Conservation (phyloP, 2,888 invertebrate species). For the Erebia aethiops region DNA sequence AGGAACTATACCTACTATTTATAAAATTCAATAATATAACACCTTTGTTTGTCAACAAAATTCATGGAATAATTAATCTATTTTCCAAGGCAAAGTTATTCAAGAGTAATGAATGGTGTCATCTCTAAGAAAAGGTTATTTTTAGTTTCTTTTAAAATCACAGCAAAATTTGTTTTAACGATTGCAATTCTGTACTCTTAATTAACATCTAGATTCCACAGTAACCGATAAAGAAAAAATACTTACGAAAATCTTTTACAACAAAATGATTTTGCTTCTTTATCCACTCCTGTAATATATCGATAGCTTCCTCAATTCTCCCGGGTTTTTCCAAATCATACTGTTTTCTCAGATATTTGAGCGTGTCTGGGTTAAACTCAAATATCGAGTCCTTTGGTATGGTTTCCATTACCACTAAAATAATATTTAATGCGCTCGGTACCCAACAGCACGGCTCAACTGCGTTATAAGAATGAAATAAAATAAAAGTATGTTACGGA, state of each 20-base stretch:
- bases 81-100: too few relatives aligned
- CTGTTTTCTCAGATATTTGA: constrained; percentile 46
- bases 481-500: neutral
- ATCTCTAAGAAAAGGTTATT: too few relatives aligned
- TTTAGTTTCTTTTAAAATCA: too few relatives aligned
- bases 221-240: neutral
- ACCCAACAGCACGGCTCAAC: neutral
- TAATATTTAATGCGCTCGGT: neutral
- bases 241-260: constrained; percentile 45
- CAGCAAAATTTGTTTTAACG: neutral
- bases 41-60: too few relatives aligned
- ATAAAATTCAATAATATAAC: too few relatives aligned
- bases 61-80: too few relatives aligned
- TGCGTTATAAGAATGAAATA: neutral
- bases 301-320: constrained; percentile 47
- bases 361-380: constrained; percentile 43
- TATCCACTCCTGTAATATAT: constrained; percentile 53
- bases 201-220: neutral
- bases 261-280: constrained; percentile 54
- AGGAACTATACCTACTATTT: too few relatives aligned
- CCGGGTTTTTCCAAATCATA: constrained; percentile 47
- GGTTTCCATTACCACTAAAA: constrained; percentile 24
- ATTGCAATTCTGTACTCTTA: neutral
- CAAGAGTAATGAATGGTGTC: too few relatives aligned
- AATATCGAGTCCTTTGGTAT: constrained; percentile 39